phyloP scores from a whole-genome alignment of 2,888 invertebrate species.

The Limenitis camilla region DNA sequence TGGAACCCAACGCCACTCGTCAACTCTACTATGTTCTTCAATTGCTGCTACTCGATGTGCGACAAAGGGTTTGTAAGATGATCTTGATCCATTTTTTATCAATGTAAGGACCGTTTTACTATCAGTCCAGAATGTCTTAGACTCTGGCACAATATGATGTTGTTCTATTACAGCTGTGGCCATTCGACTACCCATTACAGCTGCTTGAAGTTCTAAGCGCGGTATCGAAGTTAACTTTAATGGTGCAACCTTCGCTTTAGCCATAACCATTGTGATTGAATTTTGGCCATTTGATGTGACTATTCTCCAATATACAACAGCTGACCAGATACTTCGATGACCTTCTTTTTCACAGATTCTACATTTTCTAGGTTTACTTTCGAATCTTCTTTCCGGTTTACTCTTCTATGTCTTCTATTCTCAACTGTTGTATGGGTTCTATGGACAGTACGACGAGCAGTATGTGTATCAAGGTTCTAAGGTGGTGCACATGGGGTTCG shows the following conservation, averaged over 20 bases:
- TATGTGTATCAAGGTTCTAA: neutral
- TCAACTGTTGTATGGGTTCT: neutral
- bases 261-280: conserved; percentile 17
- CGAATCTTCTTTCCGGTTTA: neutral
- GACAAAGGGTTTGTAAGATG: too few species aligned
- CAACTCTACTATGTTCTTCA: too few species aligned
- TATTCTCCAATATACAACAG: conserved; percentile 16
- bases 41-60: too few species aligned
- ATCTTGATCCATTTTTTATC: too few species aligned
- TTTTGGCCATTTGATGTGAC: conserved; percentile 23
- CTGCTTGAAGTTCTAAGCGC: neutral
- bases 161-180: too few species aligned
- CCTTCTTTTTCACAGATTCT: neutral
- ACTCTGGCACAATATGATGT: too few species aligned
- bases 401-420: neutral
- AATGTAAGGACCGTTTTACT: too few species aligned
- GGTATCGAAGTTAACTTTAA: neutral
- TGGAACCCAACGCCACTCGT: too few species aligned
- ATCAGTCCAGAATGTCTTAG: too few species aligned
- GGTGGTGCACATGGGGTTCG: too few species aligned
- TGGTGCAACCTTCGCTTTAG: conserved; percentile 18
- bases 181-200: neutral
- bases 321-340: neutral
- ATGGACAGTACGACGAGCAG: neutral
- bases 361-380: neutral